Evolutionary conservation across 2,888 invertebrate genomes (phyloP).

Genomic region (Drosophila gaucha): DNA sequence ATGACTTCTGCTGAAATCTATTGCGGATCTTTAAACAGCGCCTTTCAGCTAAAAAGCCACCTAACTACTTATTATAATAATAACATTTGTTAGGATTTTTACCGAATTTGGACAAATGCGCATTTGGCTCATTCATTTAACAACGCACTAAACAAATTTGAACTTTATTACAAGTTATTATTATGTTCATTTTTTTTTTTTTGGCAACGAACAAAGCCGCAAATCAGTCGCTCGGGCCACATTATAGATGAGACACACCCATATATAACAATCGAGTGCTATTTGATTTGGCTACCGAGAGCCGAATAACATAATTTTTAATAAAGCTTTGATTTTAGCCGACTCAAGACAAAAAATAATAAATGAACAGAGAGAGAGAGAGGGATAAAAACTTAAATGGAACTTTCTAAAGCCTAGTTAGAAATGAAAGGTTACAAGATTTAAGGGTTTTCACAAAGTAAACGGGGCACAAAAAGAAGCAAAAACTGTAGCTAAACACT

Average conservation of each 20-base stretch:
- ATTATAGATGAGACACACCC: constrained; percentile 42
- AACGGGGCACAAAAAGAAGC: too few relatives aligned
- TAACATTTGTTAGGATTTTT: constrained; percentile 31
- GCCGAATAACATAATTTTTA: constrained; percentile 27
- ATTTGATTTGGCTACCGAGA: constrained; percentile 36
- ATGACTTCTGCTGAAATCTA: background rate
- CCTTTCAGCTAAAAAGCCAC: background rate
- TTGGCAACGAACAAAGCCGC: constrained; percentile 32
- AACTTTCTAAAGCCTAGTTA: constrained; percentile 64
- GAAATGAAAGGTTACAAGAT: constrained; percentile 67
- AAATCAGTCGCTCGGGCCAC: constrained; percentile 14
- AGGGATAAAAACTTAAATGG: constrained; percentile 16
- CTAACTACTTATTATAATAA: constrained; percentile 8
- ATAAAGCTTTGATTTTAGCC: constrained; percentile 52
- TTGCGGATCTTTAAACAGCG: background rate
- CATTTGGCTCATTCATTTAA: constrained; percentile 15
- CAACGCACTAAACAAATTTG: constrained; percentile 18
- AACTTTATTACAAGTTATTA: constrained; percentile 47
- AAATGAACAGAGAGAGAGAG: background rate
- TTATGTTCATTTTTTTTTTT: constrained; percentile 31
- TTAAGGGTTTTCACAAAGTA: constrained; percentile 53
- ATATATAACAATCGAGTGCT: constrained; percentile 36
- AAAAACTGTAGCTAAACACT: constrained; percentile 59
- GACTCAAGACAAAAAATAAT: constrained; percentile 19
- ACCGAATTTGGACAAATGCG: constrained; percentile 27